Percentiles rank a stretch among this genome's conserved stretches.
Conservation (phyloP, 2,888 invertebrate genomes). For the Oligia latruncula region DNA sequence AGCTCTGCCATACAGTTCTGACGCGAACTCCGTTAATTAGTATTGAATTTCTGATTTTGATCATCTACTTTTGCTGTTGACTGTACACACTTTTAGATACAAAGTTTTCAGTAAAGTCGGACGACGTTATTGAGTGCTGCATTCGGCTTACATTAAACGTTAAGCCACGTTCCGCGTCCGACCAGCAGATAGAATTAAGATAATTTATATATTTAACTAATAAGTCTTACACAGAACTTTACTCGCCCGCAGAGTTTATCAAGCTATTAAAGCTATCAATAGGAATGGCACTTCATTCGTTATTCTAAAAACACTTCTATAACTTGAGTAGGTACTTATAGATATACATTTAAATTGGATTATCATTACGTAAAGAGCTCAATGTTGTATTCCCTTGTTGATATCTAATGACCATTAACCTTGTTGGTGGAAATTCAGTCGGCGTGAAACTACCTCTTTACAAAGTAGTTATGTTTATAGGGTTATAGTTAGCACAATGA, state of each 20-base stretch:
- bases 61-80: too few species aligned
- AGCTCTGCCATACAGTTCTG: too few species aligned
- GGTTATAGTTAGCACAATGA: too few species aligned
- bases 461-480: conserved; percentile 5
- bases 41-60: too few species aligned
- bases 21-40: too few species aligned
- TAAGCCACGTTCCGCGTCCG: conserved; percentile 1
- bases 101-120: not conserved
- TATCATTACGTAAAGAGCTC: not conserved
- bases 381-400: not conserved
- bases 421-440: not conserved
- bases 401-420: not conserved
- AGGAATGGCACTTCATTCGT: not conserved
- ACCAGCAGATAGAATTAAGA: conserved; percentile 18
- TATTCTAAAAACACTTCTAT: not conserved
- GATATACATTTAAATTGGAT: not conserved
- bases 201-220: conserved; percentile 9
- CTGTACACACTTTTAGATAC: not conserved
- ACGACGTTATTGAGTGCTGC: not conserved
- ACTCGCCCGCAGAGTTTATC: not conserved
- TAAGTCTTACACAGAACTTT: conserved; percentile 10
- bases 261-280: conserved; percentile 4
- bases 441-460: conserved; percentile 14
- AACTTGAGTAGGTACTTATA: too few species aligned
- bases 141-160: not conserved